These are phyloP conservation scores for Saccopteryx leptura DNA, from an alignment of 2,113 vertebrate species.

Conservation along the genomic window DNA sequence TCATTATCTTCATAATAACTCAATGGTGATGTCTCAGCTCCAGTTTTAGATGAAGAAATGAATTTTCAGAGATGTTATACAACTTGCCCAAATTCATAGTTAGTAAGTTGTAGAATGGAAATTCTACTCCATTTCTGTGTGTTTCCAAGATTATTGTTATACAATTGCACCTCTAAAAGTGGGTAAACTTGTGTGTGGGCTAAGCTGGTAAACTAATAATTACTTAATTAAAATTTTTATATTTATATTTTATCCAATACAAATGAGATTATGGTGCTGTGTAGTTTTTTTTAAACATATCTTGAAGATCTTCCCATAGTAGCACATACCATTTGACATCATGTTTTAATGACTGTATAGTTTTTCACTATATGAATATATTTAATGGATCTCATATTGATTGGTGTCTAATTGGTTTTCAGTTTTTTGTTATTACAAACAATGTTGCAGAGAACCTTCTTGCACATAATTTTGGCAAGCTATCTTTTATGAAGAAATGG, in stretches of 20 bases:
- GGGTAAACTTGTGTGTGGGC: neutral
- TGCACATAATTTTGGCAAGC: neutral
- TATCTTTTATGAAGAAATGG: neutral
- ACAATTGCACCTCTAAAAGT: neutral
- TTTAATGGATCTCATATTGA: neutral
- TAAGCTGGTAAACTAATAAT: neutral
- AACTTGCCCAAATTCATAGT: neutral
- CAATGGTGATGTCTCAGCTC: neutral
- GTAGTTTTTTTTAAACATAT: neutral
- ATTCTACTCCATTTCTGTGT: neutral
- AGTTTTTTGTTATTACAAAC: neutral
- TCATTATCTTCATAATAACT: neutral
- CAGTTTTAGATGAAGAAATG: conserved; percentile 1
- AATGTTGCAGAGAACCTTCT: neutral
- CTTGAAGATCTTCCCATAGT: neutral
- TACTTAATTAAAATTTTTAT: neutral
- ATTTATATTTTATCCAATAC: neutral
- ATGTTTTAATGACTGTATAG: neutral
- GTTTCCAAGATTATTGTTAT: neutral
- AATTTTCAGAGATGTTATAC: neutral
- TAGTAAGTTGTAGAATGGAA: neutral
- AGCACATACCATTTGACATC: neutral
- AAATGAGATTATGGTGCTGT: neutral
- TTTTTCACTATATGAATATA: neutral
- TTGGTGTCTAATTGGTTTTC: neutral